Conservation (phyloP, 2,888 invertebrate genomes). For the Terebella lapidaria region DNA sequence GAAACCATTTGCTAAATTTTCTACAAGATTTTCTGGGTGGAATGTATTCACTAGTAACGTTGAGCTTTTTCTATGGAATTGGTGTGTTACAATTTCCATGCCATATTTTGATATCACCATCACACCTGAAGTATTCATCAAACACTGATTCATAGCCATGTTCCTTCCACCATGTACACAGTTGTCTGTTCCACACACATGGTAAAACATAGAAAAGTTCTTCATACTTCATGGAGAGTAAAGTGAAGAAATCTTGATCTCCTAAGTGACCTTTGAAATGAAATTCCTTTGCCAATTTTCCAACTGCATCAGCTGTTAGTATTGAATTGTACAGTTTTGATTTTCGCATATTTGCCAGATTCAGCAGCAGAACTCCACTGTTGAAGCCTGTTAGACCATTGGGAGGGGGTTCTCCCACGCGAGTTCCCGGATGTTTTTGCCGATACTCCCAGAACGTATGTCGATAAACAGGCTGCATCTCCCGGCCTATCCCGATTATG, state of each 20-base stretch:
- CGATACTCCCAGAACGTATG: conserved; percentile 69
- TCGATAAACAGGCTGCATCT: conserved; percentile 73
- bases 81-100: conserved; percentile 52
- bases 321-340: conserved; percentile 62
- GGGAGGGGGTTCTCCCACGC: conserved; percentile 60
- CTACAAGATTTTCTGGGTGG: no score
- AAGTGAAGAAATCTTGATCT: conserved; percentile 76
- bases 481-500: conserved; percentile 65
- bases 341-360: conserved; percentile 64
- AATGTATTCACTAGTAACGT: no score
- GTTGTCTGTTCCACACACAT: conserved; percentile 75
- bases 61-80: no score
- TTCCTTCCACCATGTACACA: conserved; percentile 77
- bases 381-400: conserved; percentile 68
- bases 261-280: conserved; percentile 63
- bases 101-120: conserved; percentile 41
- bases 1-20: no score
- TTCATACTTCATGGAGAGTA: conserved; percentile 67
- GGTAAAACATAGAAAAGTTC: conserved; percentile 68
- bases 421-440: conserved; percentile 61
- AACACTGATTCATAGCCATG: conserved; percentile 71
- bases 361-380: conserved; percentile 71
- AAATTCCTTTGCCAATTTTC: conserved; percentile 50
- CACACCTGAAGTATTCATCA: conserved; percentile 66
- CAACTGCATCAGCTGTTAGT: conserved; percentile 38